Base-by-base conservation (phyloP, 1,140 invertebrate species). In the Bombus picipes region DNA sequence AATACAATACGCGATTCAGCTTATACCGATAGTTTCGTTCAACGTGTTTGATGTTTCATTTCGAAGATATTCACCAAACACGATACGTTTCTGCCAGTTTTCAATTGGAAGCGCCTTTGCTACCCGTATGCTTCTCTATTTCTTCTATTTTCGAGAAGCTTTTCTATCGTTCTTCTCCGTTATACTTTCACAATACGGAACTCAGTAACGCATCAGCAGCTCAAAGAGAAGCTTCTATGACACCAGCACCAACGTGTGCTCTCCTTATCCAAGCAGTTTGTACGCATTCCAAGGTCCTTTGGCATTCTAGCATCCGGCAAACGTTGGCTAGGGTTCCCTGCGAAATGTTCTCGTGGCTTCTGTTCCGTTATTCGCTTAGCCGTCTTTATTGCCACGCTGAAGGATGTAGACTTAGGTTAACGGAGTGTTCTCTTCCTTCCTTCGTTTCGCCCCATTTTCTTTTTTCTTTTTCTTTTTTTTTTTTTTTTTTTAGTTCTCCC, bases 321-420 rank as follows among this genome's bases (percentile, higher is more conserved):
- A 41, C 70, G 28, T 32, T 73, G 70, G 37, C 41, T 15, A 18
- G 1, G 8, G 28, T 4, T 41, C 4, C 28, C 28, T 6, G 13
- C 5, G 39, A 28, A 9, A 41, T n/a, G 37, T 12, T 28, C 12
- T 8, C 32, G 25, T n/a, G 8, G 47, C 18, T n/a, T 41, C 37
- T 28, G 59, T 25, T 32, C n/a, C 59, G 53, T 87, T 79, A 70
- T 74, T 43, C 86, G 57, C 57, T 62, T 85, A 72, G 72, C 62
- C 78, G 86, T 88, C 83, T 89, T 89, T 88, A 89, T 89, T 85
- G 86, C 66, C 75, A 13, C 72, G 62, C 41, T 71, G 88, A 90
- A 88, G 90, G 84, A 91, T 85, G 81, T 78, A 81, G 78, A 85
- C 81, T 85, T 85, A 62, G 86, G 79, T 89, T 80, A 89, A 91